Percentiles rank a stretch among this genome's conserved stretches.
These are phyloP conservation scores for Laspeyria flexula DNA, from an alignment of 2,888 invertebrate genomes.

Conservation along the genomic window DNA sequence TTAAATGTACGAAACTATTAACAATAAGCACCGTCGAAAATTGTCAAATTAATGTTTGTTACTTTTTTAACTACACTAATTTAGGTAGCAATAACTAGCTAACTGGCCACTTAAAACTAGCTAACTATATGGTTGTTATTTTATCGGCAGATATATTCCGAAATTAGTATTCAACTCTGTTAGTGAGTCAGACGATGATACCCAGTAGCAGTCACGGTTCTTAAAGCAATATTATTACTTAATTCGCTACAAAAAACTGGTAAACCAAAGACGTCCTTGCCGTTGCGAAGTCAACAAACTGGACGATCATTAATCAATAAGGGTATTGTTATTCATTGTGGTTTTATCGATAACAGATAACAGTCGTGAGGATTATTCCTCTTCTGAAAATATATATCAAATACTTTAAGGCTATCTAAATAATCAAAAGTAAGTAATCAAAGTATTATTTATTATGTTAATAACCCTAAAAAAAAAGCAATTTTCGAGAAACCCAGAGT, in stretches of 20 bases:
- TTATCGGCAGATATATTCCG: constrained; percentile 1
- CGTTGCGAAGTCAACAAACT: constrained; percentile 34
- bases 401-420: too few relatives aligned
- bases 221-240: constrained; percentile 39
- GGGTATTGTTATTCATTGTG: constrained; percentile 10
- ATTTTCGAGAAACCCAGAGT: too few relatives aligned
- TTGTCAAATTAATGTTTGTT: too few relatives aligned
- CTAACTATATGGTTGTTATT: too few relatives aligned
- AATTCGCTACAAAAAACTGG: constrained; percentile 25
- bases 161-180: constrained; percentile 42
- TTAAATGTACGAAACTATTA: too few relatives aligned
- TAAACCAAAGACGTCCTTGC: constrained; percentile 37
- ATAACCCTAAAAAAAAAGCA: too few relatives aligned
- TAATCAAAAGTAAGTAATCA: too few relatives aligned
- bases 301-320: constrained; percentile 15
- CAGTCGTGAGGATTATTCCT: constrained; percentile 17
- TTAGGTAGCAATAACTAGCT: neutral
- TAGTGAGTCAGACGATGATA: constrained; percentile 34
- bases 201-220: constrained; percentile 44
- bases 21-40: too few relatives aligned
- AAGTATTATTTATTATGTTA: too few relatives aligned
- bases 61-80: too few relatives aligned
- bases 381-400: neutral
- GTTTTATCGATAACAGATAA: constrained; percentile 25
- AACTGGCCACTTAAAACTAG: neutral